Evolutionary conservation across 1,140 invertebrate species (phyloP).

Genomic region (Parapsyche elsis): DNA sequence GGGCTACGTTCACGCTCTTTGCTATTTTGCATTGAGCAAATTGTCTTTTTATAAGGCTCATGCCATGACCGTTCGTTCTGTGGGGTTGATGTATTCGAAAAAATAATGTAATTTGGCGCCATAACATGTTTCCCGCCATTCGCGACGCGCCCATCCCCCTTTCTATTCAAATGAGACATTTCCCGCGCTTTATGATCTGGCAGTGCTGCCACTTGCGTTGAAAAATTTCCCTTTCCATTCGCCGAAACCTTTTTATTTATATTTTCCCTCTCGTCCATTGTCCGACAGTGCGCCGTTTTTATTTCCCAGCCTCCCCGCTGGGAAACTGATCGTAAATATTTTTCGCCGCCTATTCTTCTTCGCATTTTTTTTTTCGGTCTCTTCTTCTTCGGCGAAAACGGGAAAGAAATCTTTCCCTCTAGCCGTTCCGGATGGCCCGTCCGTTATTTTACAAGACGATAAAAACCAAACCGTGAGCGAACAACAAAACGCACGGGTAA

Average conservation of each 20-base stretch:
- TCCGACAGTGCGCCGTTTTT: constrained; percentile 9
- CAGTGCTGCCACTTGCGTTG: constrained; percentile 49
- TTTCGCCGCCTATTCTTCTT: constrained; percentile 6
- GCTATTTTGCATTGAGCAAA: too few species aligned
- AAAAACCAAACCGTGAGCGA: constrained; percentile 29
- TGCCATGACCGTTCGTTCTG: not conserved
- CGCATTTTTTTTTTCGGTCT: constrained; percentile 8
- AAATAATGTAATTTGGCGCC: constrained; percentile 42
- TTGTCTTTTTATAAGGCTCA: not conserved
- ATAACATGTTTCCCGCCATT: constrained; percentile 35
- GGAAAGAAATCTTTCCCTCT: not conserved
- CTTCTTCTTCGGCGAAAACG: constrained; percentile 6
- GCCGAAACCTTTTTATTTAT: constrained; percentile 38
- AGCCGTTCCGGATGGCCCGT: not conserved
- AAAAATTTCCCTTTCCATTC: constrained; percentile 34
- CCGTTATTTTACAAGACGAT: constrained; percentile 41
- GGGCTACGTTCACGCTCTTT: too few species aligned
- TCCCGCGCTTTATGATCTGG: constrained; percentile 45
- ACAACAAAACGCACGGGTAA: constrained; percentile 1
- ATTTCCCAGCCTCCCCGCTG: constrained; percentile 5
- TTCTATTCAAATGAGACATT: constrained; percentile 50
- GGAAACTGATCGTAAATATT: constrained; percentile 39
- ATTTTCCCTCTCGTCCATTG: constrained; percentile 30
- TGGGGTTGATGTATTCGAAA: constrained; percentile 5
- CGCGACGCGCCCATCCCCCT: constrained; percentile 17